Evolutionary conservation across 2,113 vertebrate genomes (phyloP).

Genomic region (Oreochromis tanganicae): DNA sequence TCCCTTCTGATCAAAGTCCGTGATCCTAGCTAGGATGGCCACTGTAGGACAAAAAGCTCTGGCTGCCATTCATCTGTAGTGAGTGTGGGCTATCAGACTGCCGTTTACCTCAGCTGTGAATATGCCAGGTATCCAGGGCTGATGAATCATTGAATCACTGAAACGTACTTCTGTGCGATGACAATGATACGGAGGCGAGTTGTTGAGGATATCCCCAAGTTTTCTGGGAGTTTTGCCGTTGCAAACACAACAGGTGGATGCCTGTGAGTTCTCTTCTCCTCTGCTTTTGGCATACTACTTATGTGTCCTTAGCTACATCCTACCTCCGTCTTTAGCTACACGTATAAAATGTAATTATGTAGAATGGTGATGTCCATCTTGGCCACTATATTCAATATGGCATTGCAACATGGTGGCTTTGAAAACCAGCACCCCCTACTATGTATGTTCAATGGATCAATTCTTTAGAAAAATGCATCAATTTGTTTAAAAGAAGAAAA

Average conservation of each 20-base stretch:
- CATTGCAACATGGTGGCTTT: neutral
- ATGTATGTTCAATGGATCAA: neutral
- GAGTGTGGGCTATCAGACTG: neutral
- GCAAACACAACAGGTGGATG: neutral
- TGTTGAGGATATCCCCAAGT: neutral
- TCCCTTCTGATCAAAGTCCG: neutral
- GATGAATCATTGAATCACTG: neutral
- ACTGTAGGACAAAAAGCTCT: neutral
- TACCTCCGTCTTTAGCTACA: neutral
- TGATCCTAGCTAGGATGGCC: neutral
- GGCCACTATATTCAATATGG: neutral
- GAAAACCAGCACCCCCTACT: neutral
- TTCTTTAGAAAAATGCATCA: neutral
- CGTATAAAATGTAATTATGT: neutral
- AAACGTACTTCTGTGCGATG: neutral
- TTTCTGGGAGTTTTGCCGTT: neutral
- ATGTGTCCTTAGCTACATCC: neutral
- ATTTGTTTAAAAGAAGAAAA: neutral
- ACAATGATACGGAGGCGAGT: neutral
- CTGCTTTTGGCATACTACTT: neutral
- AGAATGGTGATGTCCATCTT: accelerated
- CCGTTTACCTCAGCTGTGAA: neutral
- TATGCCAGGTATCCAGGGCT: neutral
- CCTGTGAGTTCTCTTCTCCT: neutral
- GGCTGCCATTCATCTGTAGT: neutral